These are phyloP conservation scores for Punctoribates punctum DNA, from an alignment of 2,888 invertebrate genomes.

Conservation along the genomic window DNA sequence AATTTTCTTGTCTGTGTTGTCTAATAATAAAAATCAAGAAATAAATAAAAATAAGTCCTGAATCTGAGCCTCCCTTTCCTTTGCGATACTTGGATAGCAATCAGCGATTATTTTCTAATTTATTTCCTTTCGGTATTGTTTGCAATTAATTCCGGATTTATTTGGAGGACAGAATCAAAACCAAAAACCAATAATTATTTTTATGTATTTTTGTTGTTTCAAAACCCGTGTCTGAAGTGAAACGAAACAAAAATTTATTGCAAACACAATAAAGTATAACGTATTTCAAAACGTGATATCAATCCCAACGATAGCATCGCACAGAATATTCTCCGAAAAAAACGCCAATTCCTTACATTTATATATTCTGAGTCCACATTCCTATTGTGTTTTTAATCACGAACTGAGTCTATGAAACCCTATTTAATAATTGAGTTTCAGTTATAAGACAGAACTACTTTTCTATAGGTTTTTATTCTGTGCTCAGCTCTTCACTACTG, in stretches of 20 bases:
- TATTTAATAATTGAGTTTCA: constrained; percentile 8
- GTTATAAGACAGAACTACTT: not conserved
- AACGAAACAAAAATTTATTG: not conserved
- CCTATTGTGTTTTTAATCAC: not conserved
- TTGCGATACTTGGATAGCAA: too few species aligned
- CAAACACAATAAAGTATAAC: not conserved
- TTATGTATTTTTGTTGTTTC: too few species aligned
- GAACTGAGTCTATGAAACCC: not conserved
- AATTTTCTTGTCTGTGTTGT: too few species aligned
- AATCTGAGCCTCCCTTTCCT: too few species aligned
- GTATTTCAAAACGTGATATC: not conserved
- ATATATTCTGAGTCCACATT: not conserved
- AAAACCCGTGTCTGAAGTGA: too few species aligned
- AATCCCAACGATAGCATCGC: not conserved
- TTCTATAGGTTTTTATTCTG: not conserved
- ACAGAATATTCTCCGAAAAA: not conserved
- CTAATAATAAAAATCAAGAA: too few species aligned
- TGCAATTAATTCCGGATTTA: not conserved
- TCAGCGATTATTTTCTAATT: not conserved
- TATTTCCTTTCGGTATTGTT: not conserved
- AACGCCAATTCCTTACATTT: too few species aligned
- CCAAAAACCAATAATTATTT: not conserved
- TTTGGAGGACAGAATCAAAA: not conserved
- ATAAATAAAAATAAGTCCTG: too few species aligned
- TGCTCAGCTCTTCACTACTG: not conserved